Evolutionary conservation across 2,113 vertebrate genomes (phyloP).

Genomic region (Forbesichthys agassizii): DNA sequence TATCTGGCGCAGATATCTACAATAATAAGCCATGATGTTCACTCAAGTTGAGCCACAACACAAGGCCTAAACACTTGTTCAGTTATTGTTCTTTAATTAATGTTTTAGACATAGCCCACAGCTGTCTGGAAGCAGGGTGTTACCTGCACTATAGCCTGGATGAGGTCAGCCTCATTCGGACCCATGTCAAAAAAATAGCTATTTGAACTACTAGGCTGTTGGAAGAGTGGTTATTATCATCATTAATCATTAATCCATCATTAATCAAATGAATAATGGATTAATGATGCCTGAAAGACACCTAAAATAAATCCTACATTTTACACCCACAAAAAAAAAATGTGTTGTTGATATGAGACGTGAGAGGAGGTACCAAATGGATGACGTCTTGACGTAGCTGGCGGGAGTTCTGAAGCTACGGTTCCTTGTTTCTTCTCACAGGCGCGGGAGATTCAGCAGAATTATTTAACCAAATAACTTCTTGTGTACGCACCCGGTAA

Average conservation of each 20-base stretch:
- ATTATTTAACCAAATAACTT: background rate
- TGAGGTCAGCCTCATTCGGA: background rate
- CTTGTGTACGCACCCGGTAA: background rate
- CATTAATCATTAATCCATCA: no score
- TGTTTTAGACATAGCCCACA: constrained; percentile 21
- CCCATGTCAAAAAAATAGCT: background rate
- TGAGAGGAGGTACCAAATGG: background rate
- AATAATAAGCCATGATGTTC: no score
- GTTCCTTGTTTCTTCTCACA: constrained; percentile 59
- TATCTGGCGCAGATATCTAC: no score
- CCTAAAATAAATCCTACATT: background rate
- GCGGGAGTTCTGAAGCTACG: constrained; percentile 59
- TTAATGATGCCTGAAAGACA: background rate
- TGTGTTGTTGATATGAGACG: background rate
- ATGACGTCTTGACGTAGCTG: constrained; percentile 58
- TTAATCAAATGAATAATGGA: background rate
- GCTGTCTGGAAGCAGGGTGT: constrained; percentile 19
- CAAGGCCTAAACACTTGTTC: constrained; percentile 8
- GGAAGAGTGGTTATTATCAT: no score
- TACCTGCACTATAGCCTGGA: constrained; percentile 47
- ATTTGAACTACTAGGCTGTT: background rate
- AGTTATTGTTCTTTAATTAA: constrained; percentile 19
- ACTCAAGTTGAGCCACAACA: background rate
- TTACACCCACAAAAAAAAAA: background rate
- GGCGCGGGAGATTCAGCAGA: constrained; percentile 66